A percentile compares a stretch with the other conserved stretches of the same genome.
Evolutionary conservation across 2,797 vertebrate species (phyloP).

Genomic region (Enteromius anoplus): DNA sequence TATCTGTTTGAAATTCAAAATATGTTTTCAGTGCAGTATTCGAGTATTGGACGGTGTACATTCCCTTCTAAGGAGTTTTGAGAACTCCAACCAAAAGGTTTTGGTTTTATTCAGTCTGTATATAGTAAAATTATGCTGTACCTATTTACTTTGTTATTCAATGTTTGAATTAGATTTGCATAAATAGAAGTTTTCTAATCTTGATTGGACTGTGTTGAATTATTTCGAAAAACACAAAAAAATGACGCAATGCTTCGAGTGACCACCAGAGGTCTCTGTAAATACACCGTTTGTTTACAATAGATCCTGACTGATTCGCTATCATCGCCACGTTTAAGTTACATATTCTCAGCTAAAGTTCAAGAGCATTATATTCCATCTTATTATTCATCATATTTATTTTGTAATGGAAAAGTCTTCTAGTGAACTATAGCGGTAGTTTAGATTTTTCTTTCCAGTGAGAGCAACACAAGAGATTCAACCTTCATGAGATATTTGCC

Average conservation of each 20-base stretch:
- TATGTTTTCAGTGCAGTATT: conserved; percentile 20
- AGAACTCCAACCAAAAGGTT: conserved; percentile 50
- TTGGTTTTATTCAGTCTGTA: conserved; percentile 54
- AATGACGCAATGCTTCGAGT: neutral
- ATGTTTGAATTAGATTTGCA: conserved; percentile 32
- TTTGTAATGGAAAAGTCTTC: neutral
- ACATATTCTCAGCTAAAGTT: neutral
- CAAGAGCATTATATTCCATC: neutral
- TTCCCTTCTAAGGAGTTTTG: conserved; percentile 53
- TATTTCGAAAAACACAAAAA: neutral
- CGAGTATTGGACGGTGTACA: conserved; percentile 26
- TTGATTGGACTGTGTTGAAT: neutral
- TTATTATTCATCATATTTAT: neutral
- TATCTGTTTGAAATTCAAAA: neutral
- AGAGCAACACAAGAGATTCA: neutral
- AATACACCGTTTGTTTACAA: neutral
- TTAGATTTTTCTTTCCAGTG: neutral
- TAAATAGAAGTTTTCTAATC: conserved; percentile 46
- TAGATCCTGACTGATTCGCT: neutral
- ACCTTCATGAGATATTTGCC: conserved; percentile 29
- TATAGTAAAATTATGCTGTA: conserved; percentile 35
- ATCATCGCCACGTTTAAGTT: neutral
- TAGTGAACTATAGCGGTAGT: neutral
- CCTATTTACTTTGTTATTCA: conserved; percentile 26
- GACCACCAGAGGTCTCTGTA: conserved; percentile 41